phyloP scores from a whole-genome alignment of 1,140 invertebrate species.

The Pararge aegeria region DNA sequence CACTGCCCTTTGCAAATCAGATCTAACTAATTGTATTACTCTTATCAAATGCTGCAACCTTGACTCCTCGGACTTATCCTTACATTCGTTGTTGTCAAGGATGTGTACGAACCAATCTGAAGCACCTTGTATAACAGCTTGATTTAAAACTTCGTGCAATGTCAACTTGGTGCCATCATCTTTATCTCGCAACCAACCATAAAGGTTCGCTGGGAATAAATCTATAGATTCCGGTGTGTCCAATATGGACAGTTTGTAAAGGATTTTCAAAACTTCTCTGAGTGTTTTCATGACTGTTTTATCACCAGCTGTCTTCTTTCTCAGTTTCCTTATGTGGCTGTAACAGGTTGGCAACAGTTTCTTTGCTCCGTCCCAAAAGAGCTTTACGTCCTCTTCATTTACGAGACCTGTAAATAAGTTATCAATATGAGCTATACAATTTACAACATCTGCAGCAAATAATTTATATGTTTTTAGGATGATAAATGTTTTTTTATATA shows the following conservation, averaged over 20 bases:
- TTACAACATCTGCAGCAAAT: not conserved
- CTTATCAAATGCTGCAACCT: slow-evolving; percentile 88
- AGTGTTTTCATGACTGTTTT: slow-evolving; percentile 84
- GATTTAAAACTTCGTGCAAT: slow-evolving; percentile 82
- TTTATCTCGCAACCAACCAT: slow-evolving; percentile 82
- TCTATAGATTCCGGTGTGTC: slow-evolving; percentile 82
- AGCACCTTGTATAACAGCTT: slow-evolving; percentile 86
- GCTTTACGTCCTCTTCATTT: slow-evolving; percentile 85
- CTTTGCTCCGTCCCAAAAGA: slow-evolving; percentile 89
- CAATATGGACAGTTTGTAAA: slow-evolving; percentile 81
- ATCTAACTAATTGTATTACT: slow-evolving; percentile 89
- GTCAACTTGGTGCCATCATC: slow-evolving; percentile 79
- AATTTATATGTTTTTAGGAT: no score
- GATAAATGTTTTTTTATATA: no score
- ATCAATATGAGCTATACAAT: not conserved
- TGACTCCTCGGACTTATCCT: slow-evolving; percentile 82
- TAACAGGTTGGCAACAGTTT: slow-evolving; percentile 88
- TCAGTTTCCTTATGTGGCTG: slow-evolving; percentile 85
- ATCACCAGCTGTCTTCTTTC: slow-evolving; percentile 85
- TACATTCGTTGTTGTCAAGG: slow-evolving; percentile 83
- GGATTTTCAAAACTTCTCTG: slow-evolving; percentile 85
- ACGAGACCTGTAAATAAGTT: slow-evolving; percentile 65
- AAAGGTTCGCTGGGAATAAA: slow-evolving; percentile 85
- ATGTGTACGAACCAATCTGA: slow-evolving; percentile 89
- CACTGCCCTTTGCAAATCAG: slow-evolving; percentile 89